Conservation (phyloP, 2,888 invertebrate species). For the Polietes domitor region DNA sequence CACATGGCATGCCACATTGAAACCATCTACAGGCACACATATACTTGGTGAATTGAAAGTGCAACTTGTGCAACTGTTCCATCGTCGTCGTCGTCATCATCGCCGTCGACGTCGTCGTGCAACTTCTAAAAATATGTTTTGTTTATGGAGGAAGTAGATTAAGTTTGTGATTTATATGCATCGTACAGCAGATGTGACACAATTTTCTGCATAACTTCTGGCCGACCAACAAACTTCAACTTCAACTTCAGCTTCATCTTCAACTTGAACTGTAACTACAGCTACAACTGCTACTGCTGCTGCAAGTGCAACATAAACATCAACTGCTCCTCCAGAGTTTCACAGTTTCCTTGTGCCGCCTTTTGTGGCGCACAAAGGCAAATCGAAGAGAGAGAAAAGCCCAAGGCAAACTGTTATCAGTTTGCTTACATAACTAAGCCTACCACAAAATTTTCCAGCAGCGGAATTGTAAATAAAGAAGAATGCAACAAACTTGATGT, state of each 20-base stretch:
- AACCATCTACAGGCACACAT: neutral
- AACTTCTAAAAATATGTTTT: slow-evolving; percentile 40
- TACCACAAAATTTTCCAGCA: neutral
- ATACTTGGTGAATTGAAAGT: neutral
- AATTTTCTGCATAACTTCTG: slow-evolving; percentile 58
- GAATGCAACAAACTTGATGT: slow-evolving; percentile 1
- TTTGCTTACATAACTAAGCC: neutral
- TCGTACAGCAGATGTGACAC: slow-evolving; percentile 65
- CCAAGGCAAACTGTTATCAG: neutral
- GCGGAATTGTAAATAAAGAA: neutral
- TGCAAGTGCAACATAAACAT: slow-evolving; percentile 17
- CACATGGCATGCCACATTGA: neutral
- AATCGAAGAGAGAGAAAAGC: neutral
- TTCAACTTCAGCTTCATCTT: slow-evolving; percentile 3
- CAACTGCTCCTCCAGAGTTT: neutral
- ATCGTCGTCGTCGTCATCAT: neutral
- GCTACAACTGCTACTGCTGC: neutral
- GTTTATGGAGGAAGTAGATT: slow-evolving; percentile 62
- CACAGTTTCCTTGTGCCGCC: neutral
- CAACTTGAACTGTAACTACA: neutral
- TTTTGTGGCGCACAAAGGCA: neutral
- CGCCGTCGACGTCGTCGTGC: neutral
- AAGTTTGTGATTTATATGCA: slow-evolving; percentile 66
- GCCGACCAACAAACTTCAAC: slow-evolving; percentile 50
- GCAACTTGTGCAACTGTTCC: slow-evolving; percentile 1